Base-by-base conservation (phyloP, 2,888 invertebrate genomes). In the Drosophila nr. perissopoda region DNA sequence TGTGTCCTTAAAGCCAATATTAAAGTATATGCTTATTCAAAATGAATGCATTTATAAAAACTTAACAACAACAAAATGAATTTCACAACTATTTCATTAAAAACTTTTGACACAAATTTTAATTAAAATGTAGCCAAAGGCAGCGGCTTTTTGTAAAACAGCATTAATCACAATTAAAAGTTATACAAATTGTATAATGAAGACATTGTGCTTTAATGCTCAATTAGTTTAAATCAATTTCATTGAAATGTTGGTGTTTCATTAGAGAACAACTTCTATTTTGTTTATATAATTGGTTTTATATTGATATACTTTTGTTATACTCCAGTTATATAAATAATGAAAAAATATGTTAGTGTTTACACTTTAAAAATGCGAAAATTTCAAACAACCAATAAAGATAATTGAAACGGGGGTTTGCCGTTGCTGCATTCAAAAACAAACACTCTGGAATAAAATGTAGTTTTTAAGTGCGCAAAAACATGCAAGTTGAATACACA, bases 31-130 rank as follows among this genome's bases (percentile, higher is more conserved):
- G 33, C 49, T 34, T 46, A 40, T 53, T 53, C 29, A n/a, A 56
- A 21, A 36, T 42, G 25, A 18, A 18, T n/a, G 27, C 16, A 36
- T 21, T 33, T 7, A 18, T 2, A 18, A 33, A 51, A 34, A 46
- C n/a, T 18, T 6, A 8, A 25, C n/a, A 11, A 13, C 27, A 25
- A 3, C 3, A 25, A 33, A 63, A 36, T 46, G 7, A 2, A 25
- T 27, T 25, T 16, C 6, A 2, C 31, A 40, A 25, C 16, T 51
- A 40, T 61, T 67, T 63, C 49, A 63, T 64, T 71, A 42, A 56
- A 79, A 66, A 64, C 42, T 68, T 64, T 27, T 62, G 61, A 46
- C 57, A 60, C 40, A 46, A 29, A 60, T 62, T 77, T 70, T 60
- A 79, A 76, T 65, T 78, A 63, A 68, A 80, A 60, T 58, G 51